Base-by-base conservation (phyloP, 2,113 vertebrate genomes). In the Oreochromis spilurus region DNA sequence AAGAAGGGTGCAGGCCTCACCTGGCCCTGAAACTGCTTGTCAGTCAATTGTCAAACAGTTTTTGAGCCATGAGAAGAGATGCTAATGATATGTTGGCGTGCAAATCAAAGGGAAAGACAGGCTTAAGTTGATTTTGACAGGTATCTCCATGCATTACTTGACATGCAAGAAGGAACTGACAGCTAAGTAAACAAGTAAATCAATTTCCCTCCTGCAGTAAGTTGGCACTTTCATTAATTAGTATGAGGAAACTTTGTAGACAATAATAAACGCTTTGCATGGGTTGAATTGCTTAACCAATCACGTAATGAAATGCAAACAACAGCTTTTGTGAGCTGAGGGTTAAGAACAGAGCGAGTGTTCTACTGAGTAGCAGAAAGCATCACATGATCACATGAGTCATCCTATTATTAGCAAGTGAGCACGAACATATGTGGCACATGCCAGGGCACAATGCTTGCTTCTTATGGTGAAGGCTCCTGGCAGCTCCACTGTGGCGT, bases 361-460 rank as follows among this genome's bases (percentile, higher is more conserved):
- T 62, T 85, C 26, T 79, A 57, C 65, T 48, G 60, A 85, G 58
- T 50, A 26, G 48, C 81, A 50, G 50, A 67, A 81, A 58, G 57
- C 82, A 31, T 75, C 81, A 87, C 34, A 9, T 81, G 84, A 79
- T 84, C 81, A 48, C 38, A 55, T 70, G 79, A 89, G 53, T 88
- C 89, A 75, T 84, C 77, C 88, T 91, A 84, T 94, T 91, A 89
- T 89, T 87, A 93, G 88, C 79, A 81, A 67, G 82, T 38, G 88
- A 94, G 54, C 78, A 70, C 10, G 54, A 91, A 86, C 91, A 91
- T 93, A 88, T 89, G 91, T 94, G 92, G 86, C 88, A 91, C 88
- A 91, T 88, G 90, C 84, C 94, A 91, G 53, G 88, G 91, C 88
- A 85, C 50, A 82, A n/a, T 26, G 84, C 83, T 58, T 5, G 55